These are phyloP conservation scores for Anastrepha ludens DNA, from an alignment of 1,140 invertebrate species.

Conservation along the genomic window DNA sequence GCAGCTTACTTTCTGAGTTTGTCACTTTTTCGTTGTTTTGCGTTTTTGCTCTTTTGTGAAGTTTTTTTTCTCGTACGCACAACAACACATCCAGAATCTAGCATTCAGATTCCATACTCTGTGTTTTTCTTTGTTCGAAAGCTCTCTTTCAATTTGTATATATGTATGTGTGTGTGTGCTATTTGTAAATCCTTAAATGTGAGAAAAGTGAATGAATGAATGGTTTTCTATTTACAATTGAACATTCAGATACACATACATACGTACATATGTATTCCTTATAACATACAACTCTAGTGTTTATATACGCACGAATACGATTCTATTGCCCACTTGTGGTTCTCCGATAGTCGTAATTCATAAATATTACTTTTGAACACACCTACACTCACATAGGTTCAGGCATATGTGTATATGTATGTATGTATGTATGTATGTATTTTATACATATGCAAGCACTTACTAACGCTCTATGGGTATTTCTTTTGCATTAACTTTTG, in stretches of 20 bases:
- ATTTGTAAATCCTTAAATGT: conserved; percentile 7
- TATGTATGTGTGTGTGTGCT: not conserved
- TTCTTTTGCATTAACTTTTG: not conserved
- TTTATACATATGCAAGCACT: not conserved
- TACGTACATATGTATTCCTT: not conserved
- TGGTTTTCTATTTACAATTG: not conserved
- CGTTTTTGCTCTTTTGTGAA: too few relatives aligned
- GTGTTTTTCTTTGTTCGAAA: too few relatives aligned
- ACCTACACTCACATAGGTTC: not conserved
- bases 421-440: too few relatives aligned
- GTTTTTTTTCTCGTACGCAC: too few relatives aligned
- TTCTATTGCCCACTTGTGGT: conserved; percentile 34
- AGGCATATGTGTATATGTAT: too few relatives aligned
- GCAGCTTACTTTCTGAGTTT: too few relatives aligned
- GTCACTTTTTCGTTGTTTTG: too few relatives aligned
- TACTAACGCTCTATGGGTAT: not conserved
- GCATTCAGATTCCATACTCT: too few relatives aligned
- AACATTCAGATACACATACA: not conserved
- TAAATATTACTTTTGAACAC: conserved; percentile 22
- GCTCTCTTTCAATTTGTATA: not conserved
- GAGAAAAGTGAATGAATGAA: not conserved
- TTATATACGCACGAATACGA: not conserved
- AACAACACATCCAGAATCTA: too few relatives aligned
- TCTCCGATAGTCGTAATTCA: conserved; percentile 29
- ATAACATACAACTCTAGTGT: not conserved